Conservation (phyloP, 2,797 vertebrate species). For the Peromyscus attwateri region DNA sequence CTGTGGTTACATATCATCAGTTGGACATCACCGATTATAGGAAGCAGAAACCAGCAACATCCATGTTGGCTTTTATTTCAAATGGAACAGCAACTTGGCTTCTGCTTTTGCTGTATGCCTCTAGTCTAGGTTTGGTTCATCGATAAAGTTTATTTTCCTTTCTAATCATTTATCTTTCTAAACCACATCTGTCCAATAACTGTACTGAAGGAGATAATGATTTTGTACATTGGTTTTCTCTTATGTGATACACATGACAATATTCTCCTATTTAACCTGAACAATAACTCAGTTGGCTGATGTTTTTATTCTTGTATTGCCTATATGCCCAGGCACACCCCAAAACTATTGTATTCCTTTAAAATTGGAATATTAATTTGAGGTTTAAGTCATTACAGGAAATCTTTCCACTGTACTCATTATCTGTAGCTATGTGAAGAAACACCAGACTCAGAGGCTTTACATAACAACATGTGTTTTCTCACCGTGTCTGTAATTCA, state of each 20-base stretch:
- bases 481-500: not conserved
- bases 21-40: not conserved
- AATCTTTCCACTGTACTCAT: not conserved
- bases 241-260: constrained; percentile 75
- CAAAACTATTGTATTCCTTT: constrained; percentile 12
- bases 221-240: constrained; percentile 84
- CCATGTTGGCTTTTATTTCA: not conserved
- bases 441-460: not conserved
- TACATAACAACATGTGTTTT: not conserved
- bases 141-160: not conserved
- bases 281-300: constrained; percentile 75
- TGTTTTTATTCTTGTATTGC: not conserved
- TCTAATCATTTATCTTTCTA: not conserved
- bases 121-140: not conserved
- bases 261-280: constrained; percentile 78
- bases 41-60: not conserved
- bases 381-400: not conserved
- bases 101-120: not conserved
- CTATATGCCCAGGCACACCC: not conserved
- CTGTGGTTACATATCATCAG: not conserved
- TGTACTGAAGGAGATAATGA: constrained; percentile 87
- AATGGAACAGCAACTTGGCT: not conserved
- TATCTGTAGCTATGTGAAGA: not conserved
- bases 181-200: constrained; percentile 58
- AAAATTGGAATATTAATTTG: not conserved